phyloP scores from a whole-genome alignment of 2,888 invertebrate genomes.

The Drosophila merina region DNA sequence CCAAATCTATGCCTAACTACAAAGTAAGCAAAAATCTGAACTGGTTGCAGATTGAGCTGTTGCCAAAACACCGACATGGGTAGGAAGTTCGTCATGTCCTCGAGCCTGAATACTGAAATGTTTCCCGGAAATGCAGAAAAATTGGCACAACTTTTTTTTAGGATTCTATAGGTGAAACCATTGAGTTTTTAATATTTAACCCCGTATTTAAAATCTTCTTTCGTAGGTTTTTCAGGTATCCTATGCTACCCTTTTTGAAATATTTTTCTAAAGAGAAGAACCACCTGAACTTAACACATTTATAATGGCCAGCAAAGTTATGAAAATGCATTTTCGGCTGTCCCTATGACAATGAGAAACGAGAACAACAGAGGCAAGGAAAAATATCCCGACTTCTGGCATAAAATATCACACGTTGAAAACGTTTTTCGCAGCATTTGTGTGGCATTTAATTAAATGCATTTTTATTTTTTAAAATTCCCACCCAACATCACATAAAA shows the following conservation, averaged over 20 bases:
- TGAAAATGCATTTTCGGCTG: conserved; percentile 41
- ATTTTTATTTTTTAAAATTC: conserved; percentile 55
- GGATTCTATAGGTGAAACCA: not conserved
- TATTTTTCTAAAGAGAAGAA: not conserved
- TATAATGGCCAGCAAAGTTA: conserved; percentile 34
- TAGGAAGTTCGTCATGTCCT: conserved; percentile 20
- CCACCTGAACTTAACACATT: conserved; percentile 17
- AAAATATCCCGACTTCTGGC: conserved; percentile 37
- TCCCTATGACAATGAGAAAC: conserved; percentile 29
- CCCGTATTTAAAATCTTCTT: not conserved
- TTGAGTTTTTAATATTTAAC: not conserved
- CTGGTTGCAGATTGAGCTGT: conserved; percentile 56
- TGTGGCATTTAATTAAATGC: conserved; percentile 77
- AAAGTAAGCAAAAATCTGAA: conserved; percentile 75
- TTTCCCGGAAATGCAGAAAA: conserved; percentile 5
- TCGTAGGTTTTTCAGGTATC: not conserved
- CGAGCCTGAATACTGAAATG: conserved; percentile 15
- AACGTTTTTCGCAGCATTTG: conserved; percentile 73
- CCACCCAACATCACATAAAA: conserved; percentile 63
- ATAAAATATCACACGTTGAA: conserved; percentile 68
- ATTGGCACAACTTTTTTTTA: not conserved
- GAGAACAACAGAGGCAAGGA: conserved; percentile 9
- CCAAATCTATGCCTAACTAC: conserved; percentile 70
- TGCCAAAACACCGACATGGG: conserved; percentile 13
- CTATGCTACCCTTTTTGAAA: not conserved